Base-by-base conservation (phyloP, 2,888 invertebrate species). In the Callyntrura guangdongensis region DNA sequence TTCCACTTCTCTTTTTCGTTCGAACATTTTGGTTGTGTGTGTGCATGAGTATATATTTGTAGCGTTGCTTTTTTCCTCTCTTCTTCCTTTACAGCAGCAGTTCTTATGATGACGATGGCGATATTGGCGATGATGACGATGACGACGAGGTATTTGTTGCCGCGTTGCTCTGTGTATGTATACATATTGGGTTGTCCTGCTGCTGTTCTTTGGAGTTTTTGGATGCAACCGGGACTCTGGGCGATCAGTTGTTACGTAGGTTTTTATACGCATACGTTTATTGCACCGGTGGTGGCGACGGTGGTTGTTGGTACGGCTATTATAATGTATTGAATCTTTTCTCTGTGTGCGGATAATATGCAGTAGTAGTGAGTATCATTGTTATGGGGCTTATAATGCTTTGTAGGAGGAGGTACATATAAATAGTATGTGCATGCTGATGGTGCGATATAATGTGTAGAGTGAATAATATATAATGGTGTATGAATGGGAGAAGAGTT, bases 211-310 rank as follows among this genome's bases (percentile, higher is more conserved):
- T 56, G 17, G 61, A 36, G 49, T 22, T 64, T 82, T 22, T 74
- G 72, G 82, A 89, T 89, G 89, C 89, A 89, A 89, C 89, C 84
- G 83, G 84, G 83, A 77, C 67, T 67, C 25, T 83, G 74, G 84
- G 89, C 89, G 89, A 89, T 89, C 89, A 89, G 49, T 89, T 89
- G 89, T 79, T 83, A 89, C 83, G 84, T 89, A 88, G 88, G 88
- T 83, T 88, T 82, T 72, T 88, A 87, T 87, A 89, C 83, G 83
- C 89, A 83, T 89, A 82, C 83, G 83, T 89, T 89, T 89, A 89
- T 83, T 89, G 89, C 89, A 89, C 89, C 89, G 89, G 81, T 74
- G 83, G 83, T 67, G 67, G 64, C 67, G 14, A 22, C n/a, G 59
- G 59, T 53, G 53, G 53, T 53, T 53, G 53, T 53, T 61, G 36